Conservation (phyloP, 64 coral and sea anemone genomes). For the Montipora capricornis region DNA sequence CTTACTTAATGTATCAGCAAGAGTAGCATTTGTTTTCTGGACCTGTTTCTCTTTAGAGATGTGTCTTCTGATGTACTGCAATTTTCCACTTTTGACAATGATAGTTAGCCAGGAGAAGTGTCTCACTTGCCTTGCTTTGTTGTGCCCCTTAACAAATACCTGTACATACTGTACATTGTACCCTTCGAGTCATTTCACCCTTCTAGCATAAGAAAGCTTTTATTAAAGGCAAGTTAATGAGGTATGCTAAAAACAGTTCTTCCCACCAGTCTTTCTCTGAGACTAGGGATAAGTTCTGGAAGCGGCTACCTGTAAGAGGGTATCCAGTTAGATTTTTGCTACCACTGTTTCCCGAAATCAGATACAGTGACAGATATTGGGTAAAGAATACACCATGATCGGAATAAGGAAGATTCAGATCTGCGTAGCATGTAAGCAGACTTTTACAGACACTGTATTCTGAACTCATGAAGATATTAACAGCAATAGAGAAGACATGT, state of each 20-base stretch:
- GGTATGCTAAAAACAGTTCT: constrained; percentile 23
- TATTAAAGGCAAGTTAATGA: constrained; percentile 2
- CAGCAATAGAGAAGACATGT: too few species aligned
- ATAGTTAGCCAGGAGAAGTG: too few species aligned
- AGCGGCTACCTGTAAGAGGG: not conserved
- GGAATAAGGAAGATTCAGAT: too few species aligned
- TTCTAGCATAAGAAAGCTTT: constrained; percentile 7
- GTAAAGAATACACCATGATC: too few species aligned
- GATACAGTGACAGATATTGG: not conserved
- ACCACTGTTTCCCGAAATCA: constrained; percentile 14
- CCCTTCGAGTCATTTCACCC: constrained; percentile 13
- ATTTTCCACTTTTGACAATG: not conserved
- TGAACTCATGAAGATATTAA: too few species aligned
- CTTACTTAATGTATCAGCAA: constrained; percentile 29
- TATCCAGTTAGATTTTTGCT: constrained; percentile 52
- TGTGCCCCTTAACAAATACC: too few species aligned
- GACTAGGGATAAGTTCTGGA: not conserved
- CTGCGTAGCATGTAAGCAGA: too few species aligned
- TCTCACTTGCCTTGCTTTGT: too few species aligned
- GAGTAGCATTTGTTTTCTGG: constrained; percentile 20
- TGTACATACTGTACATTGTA: not conserved
- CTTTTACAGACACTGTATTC: too few species aligned
- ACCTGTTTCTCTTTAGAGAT: constrained; percentile 48
- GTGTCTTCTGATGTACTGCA: not conserved
- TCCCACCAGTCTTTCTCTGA: not conserved